Evolutionary conservation across 2,888 invertebrate species (phyloP).

Genomic region (Therioaphis trifolii): DNA sequence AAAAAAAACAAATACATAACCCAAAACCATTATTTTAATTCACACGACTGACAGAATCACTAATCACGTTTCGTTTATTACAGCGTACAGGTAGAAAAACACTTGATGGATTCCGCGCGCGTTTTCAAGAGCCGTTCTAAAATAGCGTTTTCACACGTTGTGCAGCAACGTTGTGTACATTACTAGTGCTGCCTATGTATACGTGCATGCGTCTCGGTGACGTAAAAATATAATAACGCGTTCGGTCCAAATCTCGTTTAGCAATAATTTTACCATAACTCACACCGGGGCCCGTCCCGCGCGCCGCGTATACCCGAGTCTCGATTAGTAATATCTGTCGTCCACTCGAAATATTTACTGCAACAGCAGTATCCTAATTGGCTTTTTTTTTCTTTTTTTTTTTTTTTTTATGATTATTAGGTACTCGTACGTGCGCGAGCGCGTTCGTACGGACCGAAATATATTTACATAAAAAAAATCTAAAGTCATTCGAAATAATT

Average conservation of each 20-base stretch:
- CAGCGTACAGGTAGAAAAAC: no score
- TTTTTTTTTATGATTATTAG: slow-evolving; percentile 11
- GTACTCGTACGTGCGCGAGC: no score
- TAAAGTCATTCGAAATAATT: slow-evolving; percentile 54
- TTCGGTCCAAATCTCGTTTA: neutral
- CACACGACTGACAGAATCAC: no score
- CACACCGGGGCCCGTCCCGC: neutral
- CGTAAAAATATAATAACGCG: slow-evolving; percentile 17
- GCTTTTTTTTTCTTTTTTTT: slow-evolving; percentile 1
- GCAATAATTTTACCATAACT: slow-evolving; percentile 32
- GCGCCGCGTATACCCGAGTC: no score
- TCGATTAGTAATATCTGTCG: slow-evolving; percentile 11
- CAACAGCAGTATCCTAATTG: slow-evolving; percentile 20
- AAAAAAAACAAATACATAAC: no score
- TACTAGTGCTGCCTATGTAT: neutral
- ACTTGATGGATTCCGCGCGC: no score
- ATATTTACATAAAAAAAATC: slow-evolving; percentile 46
- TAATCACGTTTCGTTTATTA: no score
- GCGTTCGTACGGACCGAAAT: neutral
- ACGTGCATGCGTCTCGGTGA: neutral
- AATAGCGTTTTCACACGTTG: slow-evolving; percentile 8
- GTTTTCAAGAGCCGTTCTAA: no score
- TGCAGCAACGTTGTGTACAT: neutral
- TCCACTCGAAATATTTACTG: slow-evolving; percentile 2
- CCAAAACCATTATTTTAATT: no score